A percentile compares a stretch with the other conserved stretches of the same genome.
Evolutionary conservation across 92 coral and sea anemone genomes (phyloP).

Genomic region (Anthopleura xanthogrammica): DNA sequence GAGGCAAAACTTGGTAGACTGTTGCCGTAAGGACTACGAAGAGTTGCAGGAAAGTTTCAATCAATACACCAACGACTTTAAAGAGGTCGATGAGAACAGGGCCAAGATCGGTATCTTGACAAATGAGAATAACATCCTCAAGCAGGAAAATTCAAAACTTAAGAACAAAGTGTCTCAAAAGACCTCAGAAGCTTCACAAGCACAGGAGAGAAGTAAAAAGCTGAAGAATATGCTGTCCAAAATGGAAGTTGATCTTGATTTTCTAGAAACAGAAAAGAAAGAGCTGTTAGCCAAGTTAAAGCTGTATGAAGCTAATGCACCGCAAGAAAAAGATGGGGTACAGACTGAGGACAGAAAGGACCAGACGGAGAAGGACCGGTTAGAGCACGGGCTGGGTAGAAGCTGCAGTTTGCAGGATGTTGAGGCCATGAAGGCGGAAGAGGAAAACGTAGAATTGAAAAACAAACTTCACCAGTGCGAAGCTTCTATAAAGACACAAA

Average conservation of each 20-base stretch:
- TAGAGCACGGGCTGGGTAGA: slow-evolving; percentile 1
- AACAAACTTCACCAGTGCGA: slow-evolving; percentile 11
- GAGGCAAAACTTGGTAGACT: slow-evolving; percentile 10
- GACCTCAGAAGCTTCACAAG: not conserved
- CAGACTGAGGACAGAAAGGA: not conserved
- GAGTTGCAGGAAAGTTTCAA: slow-evolving; percentile 34
- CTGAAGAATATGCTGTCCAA: slow-evolving; percentile 10
- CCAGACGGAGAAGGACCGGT: not conserved
- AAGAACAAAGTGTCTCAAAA: not conserved
- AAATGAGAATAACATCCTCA: slow-evolving; percentile 1
- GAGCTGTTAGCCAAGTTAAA: slow-evolving; percentile 13
- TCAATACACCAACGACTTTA: slow-evolving; percentile 24
- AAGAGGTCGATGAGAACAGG: slow-evolving; percentile 28
- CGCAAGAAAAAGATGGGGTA: not conserved
- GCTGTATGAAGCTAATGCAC: not conserved
- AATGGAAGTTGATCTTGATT: slow-evolving; percentile 16
- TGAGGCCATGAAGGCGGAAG: slow-evolving; percentile 18
- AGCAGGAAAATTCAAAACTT: not conserved
- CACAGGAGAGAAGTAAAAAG: not conserved
- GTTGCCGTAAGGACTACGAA: slow-evolving; percentile 37
- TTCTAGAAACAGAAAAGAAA: slow-evolving; percentile 26
- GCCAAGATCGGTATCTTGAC: slow-evolving; percentile 9
- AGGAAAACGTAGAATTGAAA: slow-evolving; percentile 15
- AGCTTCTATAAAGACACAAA: not conserved
- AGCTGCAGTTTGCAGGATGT: slow-evolving; percentile 22